A percentile compares a stretch with the other conserved stretches of the same genome.
Conservation (phyloP, 2,113 vertebrate genomes). For the Carettochelys insculpta region DNA sequence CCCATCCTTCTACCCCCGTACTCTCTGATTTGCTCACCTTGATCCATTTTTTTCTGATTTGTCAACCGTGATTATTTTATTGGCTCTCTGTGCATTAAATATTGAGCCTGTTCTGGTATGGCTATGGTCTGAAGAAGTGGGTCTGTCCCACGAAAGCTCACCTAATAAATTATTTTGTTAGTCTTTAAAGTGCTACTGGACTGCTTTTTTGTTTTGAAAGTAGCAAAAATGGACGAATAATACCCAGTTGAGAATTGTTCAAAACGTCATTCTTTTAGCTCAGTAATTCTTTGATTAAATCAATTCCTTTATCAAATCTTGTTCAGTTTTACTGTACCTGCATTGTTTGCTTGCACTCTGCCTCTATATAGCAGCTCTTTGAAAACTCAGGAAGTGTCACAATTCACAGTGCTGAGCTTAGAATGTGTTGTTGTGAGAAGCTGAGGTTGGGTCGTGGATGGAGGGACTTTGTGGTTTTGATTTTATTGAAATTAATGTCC, state of each 20-base stretch:
- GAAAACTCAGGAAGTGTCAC: constrained; percentile 15
- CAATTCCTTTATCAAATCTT: neutral
- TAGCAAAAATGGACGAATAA: too few species aligned
- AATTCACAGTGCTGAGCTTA: neutral
- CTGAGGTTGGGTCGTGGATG: neutral
- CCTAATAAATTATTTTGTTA: too few species aligned
- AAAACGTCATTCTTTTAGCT: neutral
- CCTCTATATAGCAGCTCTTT: neutral
- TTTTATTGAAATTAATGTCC: neutral
- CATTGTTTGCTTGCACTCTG: neutral
- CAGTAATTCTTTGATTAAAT: neutral
- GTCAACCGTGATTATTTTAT: too few species aligned
- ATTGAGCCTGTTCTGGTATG: too few species aligned
- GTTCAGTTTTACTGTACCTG: neutral
- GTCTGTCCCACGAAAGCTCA: too few species aligned
- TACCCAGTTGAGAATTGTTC: neutral
- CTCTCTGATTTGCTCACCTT: too few species aligned
- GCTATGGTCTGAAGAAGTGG: too few species aligned
- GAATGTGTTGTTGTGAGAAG: neutral
- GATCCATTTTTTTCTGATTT: too few species aligned
- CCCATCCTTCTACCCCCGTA: too few species aligned
- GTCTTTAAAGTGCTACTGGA: too few species aligned
- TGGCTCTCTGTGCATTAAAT: too few species aligned
- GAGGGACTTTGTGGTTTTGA: neutral
- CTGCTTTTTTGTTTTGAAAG: too few species aligned